A percentile compares a stretch with the other conserved stretches of the same genome.
Evolutionary conservation across 1,140 invertebrate genomes (phyloP).

Genomic region (Brachionus paranguensis): DNA sequence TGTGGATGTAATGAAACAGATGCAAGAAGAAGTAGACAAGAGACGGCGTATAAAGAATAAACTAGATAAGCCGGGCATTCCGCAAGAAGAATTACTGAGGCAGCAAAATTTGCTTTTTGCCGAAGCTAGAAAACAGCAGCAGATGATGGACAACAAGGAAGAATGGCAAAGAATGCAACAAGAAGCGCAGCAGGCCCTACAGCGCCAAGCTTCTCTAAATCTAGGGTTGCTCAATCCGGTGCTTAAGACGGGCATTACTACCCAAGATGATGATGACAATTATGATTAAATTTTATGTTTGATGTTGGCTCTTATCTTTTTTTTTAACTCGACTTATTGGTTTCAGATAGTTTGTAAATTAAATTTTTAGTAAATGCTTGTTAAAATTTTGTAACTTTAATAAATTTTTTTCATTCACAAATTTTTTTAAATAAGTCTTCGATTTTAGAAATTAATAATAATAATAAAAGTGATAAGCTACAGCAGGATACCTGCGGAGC

Average conservation of each 20-base stretch:
- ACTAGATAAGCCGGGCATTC: neutral
- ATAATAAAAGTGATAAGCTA: too few relatives aligned
- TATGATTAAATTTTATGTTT: neutral
- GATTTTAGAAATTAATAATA: too few relatives aligned
- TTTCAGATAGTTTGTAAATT: neutral
- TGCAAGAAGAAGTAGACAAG: constrained; percentile 19
- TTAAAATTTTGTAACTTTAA: neutral
- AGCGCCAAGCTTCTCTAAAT: neutral
- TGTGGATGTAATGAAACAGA: constrained; percentile 62
- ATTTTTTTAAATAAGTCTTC: too few relatives aligned
- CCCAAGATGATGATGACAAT: constrained; percentile 14
- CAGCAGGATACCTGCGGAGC: too few relatives aligned
- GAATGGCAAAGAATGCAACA: constrained; percentile 7
- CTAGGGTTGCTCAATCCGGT: neutral
- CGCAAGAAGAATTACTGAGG: constrained; percentile 10
- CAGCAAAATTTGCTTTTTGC: constrained; percentile 29
- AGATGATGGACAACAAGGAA: neutral
- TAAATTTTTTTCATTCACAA: too few relatives aligned
- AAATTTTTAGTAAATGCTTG: neutral
- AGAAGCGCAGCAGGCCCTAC: neutral
- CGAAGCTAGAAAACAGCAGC: constrained; percentile 9
- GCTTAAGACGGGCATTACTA: neutral
- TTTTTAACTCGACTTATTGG: neutral
- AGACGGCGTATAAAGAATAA: neutral
- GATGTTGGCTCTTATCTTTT: neutral